Base-by-base conservation (phyloP, 1,140 invertebrate species). In the Zaprionus africanus region DNA sequence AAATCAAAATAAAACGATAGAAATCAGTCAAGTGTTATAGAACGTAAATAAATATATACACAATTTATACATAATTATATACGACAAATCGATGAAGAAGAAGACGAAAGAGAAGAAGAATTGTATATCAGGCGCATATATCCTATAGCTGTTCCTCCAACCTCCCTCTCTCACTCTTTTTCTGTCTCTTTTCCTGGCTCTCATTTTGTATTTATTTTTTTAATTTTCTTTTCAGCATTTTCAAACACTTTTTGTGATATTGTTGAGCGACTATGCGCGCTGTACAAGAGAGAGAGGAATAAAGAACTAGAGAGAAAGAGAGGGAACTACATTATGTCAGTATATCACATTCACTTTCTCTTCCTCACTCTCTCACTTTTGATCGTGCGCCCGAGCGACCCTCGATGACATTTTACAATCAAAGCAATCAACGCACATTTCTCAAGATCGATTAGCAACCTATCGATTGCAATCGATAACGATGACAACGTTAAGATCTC, bases 401-500 rank as follows among this genome's bases (percentile, higher is more conserved):
- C 34, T 41, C 24, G 15, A 28, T 28, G 38, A 46, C n/a, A 61
- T 43, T 11, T 22, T 19, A 26, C 43, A 53, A 62, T 19, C 43
- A 53, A 63, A 63, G n/a, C 24, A 61, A 49, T 61, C 24, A 46
- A 31, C 59, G 41, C 59, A 61, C 59, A 61, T 61, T 61, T 61
- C 31, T 49, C 26, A 31, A 49, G 1, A 24, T 41, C 36, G 19
- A 36, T 31, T 19, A 51, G 49, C 41, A 46, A 34, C 9, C 31
- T 54, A 56, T 38, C 34, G 51, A 69, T 54, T 34, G 49, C 41
- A 34, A 61, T 53, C 49, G n/a, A 46, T 65, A 28, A 28, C 49
- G 43, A 41, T 65, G 34, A 38, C 49, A 34, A 43, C 24, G 28
- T 70, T 53, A 38, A 74, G 68, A 65, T 71, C 73, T 76, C 73